Percentiles rank a stretch among this genome's conserved stretches.
phyloP scores from a whole-genome alignment of 2,797 vertebrate genomes.

The Pipistrellus pygmaeus region DNA sequence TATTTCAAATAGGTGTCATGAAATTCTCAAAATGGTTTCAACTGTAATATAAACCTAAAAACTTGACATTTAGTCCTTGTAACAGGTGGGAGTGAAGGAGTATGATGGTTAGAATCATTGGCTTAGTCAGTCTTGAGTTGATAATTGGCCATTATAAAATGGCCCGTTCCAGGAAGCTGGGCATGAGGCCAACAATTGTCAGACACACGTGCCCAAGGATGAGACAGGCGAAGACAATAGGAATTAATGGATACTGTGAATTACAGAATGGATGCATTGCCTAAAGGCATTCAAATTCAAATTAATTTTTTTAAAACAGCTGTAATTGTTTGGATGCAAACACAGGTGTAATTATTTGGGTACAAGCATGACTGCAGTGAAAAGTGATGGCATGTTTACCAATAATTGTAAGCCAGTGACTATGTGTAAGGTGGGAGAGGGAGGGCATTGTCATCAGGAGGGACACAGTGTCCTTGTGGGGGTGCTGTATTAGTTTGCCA shows the following conservation, averaged over 20 bases:
- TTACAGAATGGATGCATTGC: neutral
- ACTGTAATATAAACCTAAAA: conserved; percentile 45
- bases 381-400: neutral
- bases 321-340: neutral
- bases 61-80: conserved; percentile 64
- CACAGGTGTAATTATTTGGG: neutral
- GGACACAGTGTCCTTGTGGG: neutral
- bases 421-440: neutral
- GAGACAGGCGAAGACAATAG: neutral
- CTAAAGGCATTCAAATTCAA: conserved; percentile 38
- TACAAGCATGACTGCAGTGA: neutral
- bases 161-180: neutral
- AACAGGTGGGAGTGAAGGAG: conserved; percentile 2
- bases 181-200: conserved; percentile 14
- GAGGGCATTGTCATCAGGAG: neutral
- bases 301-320: conserved; percentile 7
- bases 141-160: conserved; percentile 63
- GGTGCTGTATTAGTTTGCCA: neutral
- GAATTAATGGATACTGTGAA: neutral
- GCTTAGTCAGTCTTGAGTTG: conserved; percentile 7
- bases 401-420: neutral
- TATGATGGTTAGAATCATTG: neutral
- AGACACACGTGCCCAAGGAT: neutral
- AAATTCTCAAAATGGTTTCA: conserved; percentile 67
- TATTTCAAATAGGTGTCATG: conserved; percentile 59